Evolutionary conservation across 92 coral and sea anemone species (phyloP).

Genomic region (Scolanthus callimorphus): DNA sequence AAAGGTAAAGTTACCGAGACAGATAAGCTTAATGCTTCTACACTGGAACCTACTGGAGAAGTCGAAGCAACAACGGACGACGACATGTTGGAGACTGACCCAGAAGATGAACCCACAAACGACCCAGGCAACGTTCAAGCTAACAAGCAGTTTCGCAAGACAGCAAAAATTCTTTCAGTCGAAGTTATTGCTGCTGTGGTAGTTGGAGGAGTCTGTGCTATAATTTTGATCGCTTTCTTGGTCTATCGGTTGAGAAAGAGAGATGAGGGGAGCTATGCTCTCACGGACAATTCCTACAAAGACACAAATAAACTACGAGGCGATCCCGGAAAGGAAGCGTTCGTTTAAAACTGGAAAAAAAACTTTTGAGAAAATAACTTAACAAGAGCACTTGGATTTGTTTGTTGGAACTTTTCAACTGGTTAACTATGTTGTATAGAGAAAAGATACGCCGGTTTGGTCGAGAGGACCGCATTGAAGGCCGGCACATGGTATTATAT

Average conservation of each 20-base stretch:
- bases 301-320: constrained; percentile 79
- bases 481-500: too few species aligned
- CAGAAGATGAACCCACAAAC: not conserved
- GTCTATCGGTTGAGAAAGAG: constrained; percentile 91
- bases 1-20: not conserved
- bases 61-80: constrained; percentile 1
- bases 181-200: constrained; percentile 96
- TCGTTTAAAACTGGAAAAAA: constrained; percentile 48
- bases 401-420: not conserved
- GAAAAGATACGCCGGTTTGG: too few species aligned
- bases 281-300: constrained; percentile 64
- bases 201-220: constrained; percentile 95
- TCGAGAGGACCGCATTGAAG: too few species aligned
- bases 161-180: constrained; percentile 51
- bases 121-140: constrained; percentile 28
- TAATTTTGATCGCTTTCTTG: constrained; percentile 88
- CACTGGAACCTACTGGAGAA: not conserved
- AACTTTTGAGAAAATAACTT: not conserved
- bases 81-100: not conserved
- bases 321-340: constrained; percentile 88
- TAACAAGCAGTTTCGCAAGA: constrained; percentile 3
- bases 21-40: not conserved
- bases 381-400: not conserved
- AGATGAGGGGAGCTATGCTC: constrained; percentile 92
- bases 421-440: not conserved